Evolutionary conservation across 2,888 invertebrate species (phyloP).

Genomic region (Margaritifera margaritifera): DNA sequence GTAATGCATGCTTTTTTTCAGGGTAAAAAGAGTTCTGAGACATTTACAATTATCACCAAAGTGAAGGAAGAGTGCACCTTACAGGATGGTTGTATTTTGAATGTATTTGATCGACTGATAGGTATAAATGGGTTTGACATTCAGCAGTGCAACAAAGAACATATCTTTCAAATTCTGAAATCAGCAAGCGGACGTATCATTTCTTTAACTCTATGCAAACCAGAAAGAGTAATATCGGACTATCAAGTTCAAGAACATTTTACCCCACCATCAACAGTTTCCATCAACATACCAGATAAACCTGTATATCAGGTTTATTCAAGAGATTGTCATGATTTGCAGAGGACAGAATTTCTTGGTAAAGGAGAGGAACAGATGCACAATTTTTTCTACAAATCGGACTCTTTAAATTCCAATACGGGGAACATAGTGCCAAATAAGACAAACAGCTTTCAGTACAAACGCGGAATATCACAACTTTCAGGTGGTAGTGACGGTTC

Average conservation of each 20-base stretch:
- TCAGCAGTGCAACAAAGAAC: slow-evolving; percentile 3
- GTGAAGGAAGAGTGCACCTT: slow-evolving; percentile 19
- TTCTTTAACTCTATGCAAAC: no score
- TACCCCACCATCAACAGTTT: neutral
- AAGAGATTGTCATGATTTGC: no score
- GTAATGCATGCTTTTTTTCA: neutral
- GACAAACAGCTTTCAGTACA: no score
- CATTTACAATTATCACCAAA: slow-evolving; percentile 17
- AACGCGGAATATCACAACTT: no score
- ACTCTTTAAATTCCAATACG: no score
- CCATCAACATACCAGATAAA: neutral
- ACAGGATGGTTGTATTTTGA: slow-evolving; percentile 5
- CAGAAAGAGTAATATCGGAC: neutral
- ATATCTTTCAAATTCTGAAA: slow-evolving; percentile 12
- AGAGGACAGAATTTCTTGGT: no score
- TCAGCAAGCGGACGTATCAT: neutral
- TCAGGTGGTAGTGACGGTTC: no score
- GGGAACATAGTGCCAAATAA: no score
- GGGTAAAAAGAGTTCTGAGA: slow-evolving; percentile 4
- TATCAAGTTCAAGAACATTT: slow-evolving; percentile 1
- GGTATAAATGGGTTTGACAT: slow-evolving; percentile 17
- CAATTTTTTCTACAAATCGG: no score
- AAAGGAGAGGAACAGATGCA: no score
- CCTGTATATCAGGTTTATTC: no score
- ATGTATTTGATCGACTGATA: slow-evolving; percentile 19